Evolutionary conservation across 2,797 vertebrate genomes (phyloP).

Genomic region (Phrynocephalus forsythii): DNA sequence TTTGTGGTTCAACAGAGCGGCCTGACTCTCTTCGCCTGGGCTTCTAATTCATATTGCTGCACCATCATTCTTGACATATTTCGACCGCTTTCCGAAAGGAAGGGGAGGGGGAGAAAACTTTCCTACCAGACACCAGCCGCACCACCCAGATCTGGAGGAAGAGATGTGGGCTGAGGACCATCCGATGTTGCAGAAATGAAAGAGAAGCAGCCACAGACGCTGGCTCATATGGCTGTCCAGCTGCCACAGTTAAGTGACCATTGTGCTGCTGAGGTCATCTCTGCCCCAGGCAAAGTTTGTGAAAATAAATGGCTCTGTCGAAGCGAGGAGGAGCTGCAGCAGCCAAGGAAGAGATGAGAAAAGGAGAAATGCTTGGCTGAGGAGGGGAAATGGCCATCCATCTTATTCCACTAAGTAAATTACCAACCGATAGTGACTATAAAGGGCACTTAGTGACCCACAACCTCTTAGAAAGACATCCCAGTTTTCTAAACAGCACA

Average conservation of each 20-base stretch:
- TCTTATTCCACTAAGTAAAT: conserved; percentile 56
- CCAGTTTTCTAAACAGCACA: conserved; percentile 1
- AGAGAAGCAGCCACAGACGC: conserved; percentile 59
- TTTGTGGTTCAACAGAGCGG: not conserved
- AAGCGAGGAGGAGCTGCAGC: conserved; percentile 65
- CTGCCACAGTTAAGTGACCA: conserved; percentile 73
- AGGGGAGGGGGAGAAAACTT: conserved; percentile 9
- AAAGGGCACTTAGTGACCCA: not conserved
- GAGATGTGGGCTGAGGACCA: not conserved
- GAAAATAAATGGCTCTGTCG: conserved; percentile 81
- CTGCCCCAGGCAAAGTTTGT: conserved; percentile 75
- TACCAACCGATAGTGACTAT: conserved; percentile 34
- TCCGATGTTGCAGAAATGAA: not conserved
- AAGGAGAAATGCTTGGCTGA: conserved; percentile 41
- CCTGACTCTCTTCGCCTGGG: not conserved
- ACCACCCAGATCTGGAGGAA: not conserved
- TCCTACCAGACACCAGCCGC: conserved; percentile 18
- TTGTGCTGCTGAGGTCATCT: conserved; percentile 73
- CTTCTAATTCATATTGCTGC: conserved; percentile 36
- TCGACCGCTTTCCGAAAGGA: conserved; percentile 49
- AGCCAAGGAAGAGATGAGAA: conserved; percentile 64
- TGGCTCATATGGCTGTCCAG: conserved; percentile 68
- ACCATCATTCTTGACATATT: conserved; percentile 47
- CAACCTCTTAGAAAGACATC: conserved; percentile 31
- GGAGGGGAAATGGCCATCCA: conserved; percentile 59